phyloP scores from a whole-genome alignment of 2,888 invertebrate species.

The Dinocampus coccinellae region DNA sequence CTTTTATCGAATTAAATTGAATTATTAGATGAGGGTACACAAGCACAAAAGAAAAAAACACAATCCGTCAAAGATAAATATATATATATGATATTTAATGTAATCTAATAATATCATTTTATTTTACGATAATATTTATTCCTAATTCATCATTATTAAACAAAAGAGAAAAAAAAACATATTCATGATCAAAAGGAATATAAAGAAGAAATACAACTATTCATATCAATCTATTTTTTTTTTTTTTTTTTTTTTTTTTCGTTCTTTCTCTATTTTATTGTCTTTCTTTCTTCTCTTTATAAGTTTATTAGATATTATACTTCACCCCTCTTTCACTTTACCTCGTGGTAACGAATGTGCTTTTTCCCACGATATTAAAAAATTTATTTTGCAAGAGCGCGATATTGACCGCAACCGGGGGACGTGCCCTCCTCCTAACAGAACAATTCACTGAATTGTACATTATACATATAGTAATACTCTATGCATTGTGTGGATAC shows the following conservation, averaged over 20 bases:
- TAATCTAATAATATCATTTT: too few species aligned
- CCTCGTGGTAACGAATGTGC: slow-evolving; percentile 27
- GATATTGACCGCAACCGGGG: slow-evolving; percentile 66
- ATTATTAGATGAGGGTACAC: too few species aligned
- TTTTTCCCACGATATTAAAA: slow-evolving; percentile 62
- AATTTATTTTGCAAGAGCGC: slow-evolving; percentile 62
- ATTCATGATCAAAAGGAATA: background rate
- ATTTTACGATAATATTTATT: too few species aligned
- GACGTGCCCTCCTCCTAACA: slow-evolving; percentile 55
- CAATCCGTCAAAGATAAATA: too few species aligned
- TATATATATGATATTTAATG: too few species aligned
- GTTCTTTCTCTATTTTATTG: background rate
- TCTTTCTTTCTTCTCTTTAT: background rate
- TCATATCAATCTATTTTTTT: background rate
- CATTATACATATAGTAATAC: slow-evolving; percentile 1
- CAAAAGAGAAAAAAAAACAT: background rate
- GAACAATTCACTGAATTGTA: slow-evolving; percentile 54
- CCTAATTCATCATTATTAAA: too few species aligned
- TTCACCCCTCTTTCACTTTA: too few species aligned
- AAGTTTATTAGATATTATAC: background rate
- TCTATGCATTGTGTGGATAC: background rate
- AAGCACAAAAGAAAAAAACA: too few species aligned
- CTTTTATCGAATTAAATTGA: too few species aligned
- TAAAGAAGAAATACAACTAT: background rate
- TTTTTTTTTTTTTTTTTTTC: background rate